Evolutionary conservation across 2,797 vertebrate species (phyloP), one percentile per base, ranked within the genome.

Genomic region (Glyptemys insculpta): DNA sequence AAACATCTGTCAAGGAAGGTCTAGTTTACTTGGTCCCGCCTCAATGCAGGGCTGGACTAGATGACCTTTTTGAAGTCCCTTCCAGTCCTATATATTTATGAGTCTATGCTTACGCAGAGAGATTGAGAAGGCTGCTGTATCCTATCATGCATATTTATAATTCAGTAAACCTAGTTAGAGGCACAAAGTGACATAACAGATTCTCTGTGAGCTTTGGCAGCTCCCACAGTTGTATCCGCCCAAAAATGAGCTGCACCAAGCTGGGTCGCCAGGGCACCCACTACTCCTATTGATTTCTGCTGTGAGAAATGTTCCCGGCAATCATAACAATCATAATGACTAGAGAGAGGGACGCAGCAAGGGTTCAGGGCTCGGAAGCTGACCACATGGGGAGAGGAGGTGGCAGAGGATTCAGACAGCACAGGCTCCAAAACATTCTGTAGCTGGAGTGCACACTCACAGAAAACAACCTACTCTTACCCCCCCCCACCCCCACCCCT

Each of bases 101-200:
- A 31, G 34, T n/a, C 62, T 65, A 19, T 65, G 65, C 12, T 31
- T 59, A 59, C 3, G 29, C 29, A 85, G 8, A 79, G 25, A 44
- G 72, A 29, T 44, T 27, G 27, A 47, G 41, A 44, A 74, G 89
- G 16, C 37, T 83, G 65, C 76, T 92, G 34, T 34, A 79, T 49
- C 83, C 85, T 47, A 81, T 65, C 5, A 41, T 79, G 86, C 3
- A 1, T 49, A 50, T 82, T 95, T 82, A 65, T 83, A 54, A 80
- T 49, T 88, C 87, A 81, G 44, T 81, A 91, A 93, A 88, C 44
- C n/a, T 68, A 79, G 49, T 29, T 76, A 84, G 92, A 93, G 37
- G 74, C 83, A 86, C 53, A 80, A 89, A 83, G 56, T 11, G 19
- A 85, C 47, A 49, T 79, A 79, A 1, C 72, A 84, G 47, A 41